Base-by-base conservation (phyloP, 2,888 invertebrate genomes). In the Petrolisthes manimaculis region DNA sequence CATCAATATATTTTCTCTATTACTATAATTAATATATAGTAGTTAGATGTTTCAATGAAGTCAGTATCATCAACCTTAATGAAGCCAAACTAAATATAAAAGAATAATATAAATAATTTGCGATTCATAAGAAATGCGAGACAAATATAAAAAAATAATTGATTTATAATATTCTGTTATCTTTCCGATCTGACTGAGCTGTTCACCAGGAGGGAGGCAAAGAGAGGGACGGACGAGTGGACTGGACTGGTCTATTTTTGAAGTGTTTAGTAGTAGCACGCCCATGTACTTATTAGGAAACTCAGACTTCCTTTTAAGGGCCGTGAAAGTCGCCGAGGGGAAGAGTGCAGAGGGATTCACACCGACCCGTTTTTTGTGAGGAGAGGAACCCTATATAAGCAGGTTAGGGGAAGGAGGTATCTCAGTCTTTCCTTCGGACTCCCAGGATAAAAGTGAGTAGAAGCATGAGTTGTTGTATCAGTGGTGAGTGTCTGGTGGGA, bases 271-370 rank as follows among this genome's bases (percentile, higher is more conserved):
- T 37, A 37, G 37, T 21, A 6, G n/a, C 71, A 21, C 21, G 71
- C 21, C 21, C 21, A 71, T 71, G 71, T 71, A 71, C 71, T 71
- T 71, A 71, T 71, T n/a, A 71, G 71, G 71, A 71, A n/a, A 71
- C 18, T 71, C 71, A n/a, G 18, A n/a, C 71, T 71, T 14, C 71
- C 71, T 12, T 71, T 71, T n/a, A 71, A 71, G 71, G 71, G 21
- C 18, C 21, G 71, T 14, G 21, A 71, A n/a, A 14, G 14, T 6
- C 71, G n/a, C 14, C 18, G 71, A n/a, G 71, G 71, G 71, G 71
- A n/a, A 71, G 71, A 6, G 14, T 71, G 71, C 21, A n/a, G 71
- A 6, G 71, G n/a, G 71, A 71, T n/a, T n/a, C 71, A n/a, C 71
- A 71, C 12, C 14, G 71, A 71, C 71, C 71, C 71, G 14, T 71